Conservation (phyloP, 1,140 invertebrate species). For the Octopus bimaculoides region DNA sequence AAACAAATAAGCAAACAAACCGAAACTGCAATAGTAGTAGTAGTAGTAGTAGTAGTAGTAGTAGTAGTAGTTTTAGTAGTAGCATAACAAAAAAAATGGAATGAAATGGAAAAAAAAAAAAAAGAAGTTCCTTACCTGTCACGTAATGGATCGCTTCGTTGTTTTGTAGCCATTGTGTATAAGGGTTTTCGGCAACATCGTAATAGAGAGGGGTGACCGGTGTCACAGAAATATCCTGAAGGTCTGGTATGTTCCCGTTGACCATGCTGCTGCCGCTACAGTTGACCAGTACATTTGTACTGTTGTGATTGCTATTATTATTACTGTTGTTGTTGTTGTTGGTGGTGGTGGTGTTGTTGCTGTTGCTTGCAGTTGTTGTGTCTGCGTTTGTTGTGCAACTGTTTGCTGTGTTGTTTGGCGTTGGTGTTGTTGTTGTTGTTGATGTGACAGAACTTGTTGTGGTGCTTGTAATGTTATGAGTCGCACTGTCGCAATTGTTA, state of each 20-base stretch:
- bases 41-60: no score
- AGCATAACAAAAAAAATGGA: no score
- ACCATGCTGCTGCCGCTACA: neutral
- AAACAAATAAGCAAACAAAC: no score
- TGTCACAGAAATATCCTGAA: neutral
- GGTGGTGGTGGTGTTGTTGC: no score
- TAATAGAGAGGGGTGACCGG: neutral
- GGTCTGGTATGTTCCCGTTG: conserved; percentile 3
- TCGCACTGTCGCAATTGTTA: neutral
- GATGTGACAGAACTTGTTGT: neutral
- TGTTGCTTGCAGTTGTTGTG: no score
- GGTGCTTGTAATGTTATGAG: neutral
- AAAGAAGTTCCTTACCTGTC: neutral
- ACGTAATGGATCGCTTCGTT: conserved; percentile 5
- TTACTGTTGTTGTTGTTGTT: neutral
- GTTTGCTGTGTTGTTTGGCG: neutral
- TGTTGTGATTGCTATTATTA: neutral
- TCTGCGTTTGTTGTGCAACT: no score
- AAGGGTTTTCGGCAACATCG: neutral
- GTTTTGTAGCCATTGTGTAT: neutral
- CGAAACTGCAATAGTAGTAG: no score
- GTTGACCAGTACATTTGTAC: neutral
- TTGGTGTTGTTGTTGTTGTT: neutral
- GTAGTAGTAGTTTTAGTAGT: no score
- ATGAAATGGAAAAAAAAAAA: no score